These are phyloP conservation scores for Bombus waltoni DNA, from an alignment of 1,140 invertebrate species.

Conservation along the genomic window DNA sequence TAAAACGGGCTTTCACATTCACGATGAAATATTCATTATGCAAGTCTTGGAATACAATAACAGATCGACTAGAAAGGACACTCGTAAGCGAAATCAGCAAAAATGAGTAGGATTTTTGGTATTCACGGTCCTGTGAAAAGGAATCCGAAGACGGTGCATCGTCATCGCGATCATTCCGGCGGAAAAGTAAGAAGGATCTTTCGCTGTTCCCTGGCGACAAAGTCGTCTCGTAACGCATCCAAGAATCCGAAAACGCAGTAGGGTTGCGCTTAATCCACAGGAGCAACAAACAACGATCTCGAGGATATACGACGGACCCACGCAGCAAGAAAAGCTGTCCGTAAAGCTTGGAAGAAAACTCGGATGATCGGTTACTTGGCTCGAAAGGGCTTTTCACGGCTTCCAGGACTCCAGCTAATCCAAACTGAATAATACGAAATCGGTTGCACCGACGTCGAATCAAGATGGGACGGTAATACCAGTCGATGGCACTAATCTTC, in stretches of 20 bases:
- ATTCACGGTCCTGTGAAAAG: background rate
- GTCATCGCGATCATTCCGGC: constrained; percentile 17
- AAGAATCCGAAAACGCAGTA: constrained; percentile 5
- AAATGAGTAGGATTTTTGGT: background rate
- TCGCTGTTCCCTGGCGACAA: constrained; percentile 27
- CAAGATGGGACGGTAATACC: constrained; percentile 45
- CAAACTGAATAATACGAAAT: constrained; percentile 63
- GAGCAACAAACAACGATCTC: constrained; percentile 63
- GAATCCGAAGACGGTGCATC: background rate
- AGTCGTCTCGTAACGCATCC: constrained; percentile 32
- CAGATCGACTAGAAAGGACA: background rate
- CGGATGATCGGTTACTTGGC: constrained; percentile 45
- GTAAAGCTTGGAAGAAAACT: constrained; percentile 3
- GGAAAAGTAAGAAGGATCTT: constrained; percentile 28
- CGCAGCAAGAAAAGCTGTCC: background rate
- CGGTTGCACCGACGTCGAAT: constrained; percentile 61
- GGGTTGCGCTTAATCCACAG: constrained; percentile 43
- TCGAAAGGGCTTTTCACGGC: constrained; percentile 62
- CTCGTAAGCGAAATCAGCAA: background rate
- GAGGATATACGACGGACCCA: background rate
- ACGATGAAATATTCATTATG: background rate
- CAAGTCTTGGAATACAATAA: background rate
- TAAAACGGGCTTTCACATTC: background rate
- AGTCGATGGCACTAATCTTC: constrained; percentile 66
- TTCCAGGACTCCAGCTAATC: constrained; percentile 55